Evolutionary conservation across 2,113 vertebrate species (phyloP).

Genomic region (Neodon shergylaensis): DNA sequence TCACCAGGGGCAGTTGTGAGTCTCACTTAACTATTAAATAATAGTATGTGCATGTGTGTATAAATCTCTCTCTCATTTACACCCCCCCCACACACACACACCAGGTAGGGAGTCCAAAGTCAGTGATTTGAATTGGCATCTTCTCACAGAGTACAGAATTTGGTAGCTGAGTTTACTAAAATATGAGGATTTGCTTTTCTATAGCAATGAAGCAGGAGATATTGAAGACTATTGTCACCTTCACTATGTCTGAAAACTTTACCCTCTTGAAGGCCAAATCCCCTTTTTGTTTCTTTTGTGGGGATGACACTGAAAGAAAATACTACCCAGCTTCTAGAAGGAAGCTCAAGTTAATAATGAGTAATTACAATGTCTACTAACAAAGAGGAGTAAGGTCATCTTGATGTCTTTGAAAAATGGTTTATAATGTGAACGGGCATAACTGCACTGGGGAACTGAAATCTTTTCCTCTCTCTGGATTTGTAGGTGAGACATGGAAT

Average conservation of each 20-base stretch:
- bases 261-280: neutral
- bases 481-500: neutral
- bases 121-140: constrained; percentile 9
- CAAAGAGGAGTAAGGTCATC: neutral
- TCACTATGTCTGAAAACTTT: constrained; percentile 20
- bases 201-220: neutral
- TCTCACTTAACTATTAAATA: constrained; percentile 38
- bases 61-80: neutral
- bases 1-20: neutral
- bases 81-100: neutral
- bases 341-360: neutral
- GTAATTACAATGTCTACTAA: neutral
- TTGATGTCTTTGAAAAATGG: neutral
- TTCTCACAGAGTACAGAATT: neutral
- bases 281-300: neutral
- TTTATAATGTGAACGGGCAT: neutral
- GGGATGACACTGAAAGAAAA: neutral
- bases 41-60: constrained; percentile 10
- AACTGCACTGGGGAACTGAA: neutral
- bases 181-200: neutral
- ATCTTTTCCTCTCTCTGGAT: neutral
- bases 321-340: neutral
- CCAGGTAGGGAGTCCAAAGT: neutral
- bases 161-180: neutral
- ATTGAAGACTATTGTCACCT: neutral